phyloP scores from a whole-genome alignment of 2,888 invertebrate species.

The Pristionchus japonicus region DNA sequence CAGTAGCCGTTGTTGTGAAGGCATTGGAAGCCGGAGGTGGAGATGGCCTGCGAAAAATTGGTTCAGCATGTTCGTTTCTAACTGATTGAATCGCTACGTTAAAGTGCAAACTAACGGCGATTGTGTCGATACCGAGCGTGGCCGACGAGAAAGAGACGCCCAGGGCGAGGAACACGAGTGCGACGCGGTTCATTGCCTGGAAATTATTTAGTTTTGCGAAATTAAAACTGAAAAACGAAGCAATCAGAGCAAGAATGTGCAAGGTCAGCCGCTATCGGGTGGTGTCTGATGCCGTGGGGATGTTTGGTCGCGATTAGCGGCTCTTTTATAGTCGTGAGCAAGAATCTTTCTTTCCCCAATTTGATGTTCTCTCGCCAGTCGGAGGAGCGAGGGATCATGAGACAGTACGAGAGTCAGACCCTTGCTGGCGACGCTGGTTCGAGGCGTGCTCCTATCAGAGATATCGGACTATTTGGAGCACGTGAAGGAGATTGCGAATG shows the following conservation, averaged over 20 bases:
- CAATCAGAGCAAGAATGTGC: not conserved
- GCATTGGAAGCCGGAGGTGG: not conserved
- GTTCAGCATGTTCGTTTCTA: no score
- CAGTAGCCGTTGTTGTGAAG: not conserved
- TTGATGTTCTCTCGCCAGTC: no score
- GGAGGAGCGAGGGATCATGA: no score
- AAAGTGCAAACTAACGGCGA: constrained; percentile 49
- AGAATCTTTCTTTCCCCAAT: no score
- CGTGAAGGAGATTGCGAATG: not conserved
- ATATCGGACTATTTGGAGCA: not conserved
- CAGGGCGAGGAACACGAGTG: constrained; percentile 1
- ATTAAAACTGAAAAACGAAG: no score
- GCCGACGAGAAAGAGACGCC: constrained; percentile 35
- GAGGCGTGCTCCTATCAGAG: not conserved
- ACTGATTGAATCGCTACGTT: not conserved
- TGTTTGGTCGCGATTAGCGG: not conserved
- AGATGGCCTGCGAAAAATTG: not conserved
- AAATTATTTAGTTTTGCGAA: not conserved
- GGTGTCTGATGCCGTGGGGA: not conserved
- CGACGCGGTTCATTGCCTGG: not conserved
- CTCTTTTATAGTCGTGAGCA: not conserved
- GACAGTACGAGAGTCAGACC: no score
- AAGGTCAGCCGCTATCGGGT: not conserved
- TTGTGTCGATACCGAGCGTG: constrained; percentile 50
- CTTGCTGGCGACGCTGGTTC: no score